A percentile compares a stretch with the other conserved stretches of the same genome.
Evolutionary conservation across 35 echinoderm and acorn worm genomes (phyloP).

Genomic region (Ptychodera flava): DNA sequence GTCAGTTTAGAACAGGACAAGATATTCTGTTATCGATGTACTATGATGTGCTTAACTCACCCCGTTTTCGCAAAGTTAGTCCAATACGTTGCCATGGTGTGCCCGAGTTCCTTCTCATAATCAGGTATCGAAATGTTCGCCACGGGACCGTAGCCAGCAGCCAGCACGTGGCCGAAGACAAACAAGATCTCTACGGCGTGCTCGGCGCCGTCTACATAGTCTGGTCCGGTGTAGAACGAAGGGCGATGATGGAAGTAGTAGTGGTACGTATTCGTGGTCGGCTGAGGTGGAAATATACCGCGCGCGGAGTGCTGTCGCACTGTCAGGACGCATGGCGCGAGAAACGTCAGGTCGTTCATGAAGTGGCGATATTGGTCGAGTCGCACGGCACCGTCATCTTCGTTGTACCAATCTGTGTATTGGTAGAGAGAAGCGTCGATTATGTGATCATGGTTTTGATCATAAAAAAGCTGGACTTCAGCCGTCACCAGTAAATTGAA

Average conservation of each 20-base stretch:
- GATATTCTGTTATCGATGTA: too few relatives aligned
- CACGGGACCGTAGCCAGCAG: conserved; percentile 3
- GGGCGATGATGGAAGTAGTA: neutral
- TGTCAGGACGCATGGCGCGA: neutral
- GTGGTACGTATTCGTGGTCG: neutral
- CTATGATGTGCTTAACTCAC: too few relatives aligned
- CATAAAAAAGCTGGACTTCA: neutral
- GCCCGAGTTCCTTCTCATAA: conserved; percentile 36
- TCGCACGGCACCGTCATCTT: neutral
- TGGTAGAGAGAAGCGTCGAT: neutral
- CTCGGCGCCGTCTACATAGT: conserved; percentile 28
- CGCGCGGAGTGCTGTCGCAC: neutral
- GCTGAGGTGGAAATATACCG: neutral
- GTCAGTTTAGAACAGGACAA: too few relatives aligned
- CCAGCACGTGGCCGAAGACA: conserved; percentile 46
- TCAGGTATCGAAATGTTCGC: neutral
- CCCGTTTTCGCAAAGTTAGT: conserved; percentile 85
- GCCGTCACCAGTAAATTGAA: neutral
- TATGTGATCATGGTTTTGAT: neutral
- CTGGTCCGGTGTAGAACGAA: neutral
- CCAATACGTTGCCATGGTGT: conserved; percentile 63
- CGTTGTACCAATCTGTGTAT: neutral
- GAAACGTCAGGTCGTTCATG: neutral
- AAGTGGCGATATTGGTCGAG: neutral
- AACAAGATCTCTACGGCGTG: conserved; percentile 70